Evolutionary conservation across 2,113 vertebrate species (phyloP).

Genomic region (Anguilla rostrata): DNA sequence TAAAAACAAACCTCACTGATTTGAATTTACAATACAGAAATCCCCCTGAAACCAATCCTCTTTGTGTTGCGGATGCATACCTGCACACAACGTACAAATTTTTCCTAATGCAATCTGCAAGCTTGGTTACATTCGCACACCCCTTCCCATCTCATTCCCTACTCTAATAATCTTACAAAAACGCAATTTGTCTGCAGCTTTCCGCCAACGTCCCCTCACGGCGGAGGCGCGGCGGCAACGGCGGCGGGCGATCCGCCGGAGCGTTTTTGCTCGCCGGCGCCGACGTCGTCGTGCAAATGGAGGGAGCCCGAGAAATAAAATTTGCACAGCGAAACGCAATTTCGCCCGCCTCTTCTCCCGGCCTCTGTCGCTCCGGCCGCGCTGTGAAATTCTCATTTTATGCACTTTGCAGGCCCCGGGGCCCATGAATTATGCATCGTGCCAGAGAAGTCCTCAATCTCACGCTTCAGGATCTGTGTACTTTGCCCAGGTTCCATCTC

Average conservation of each 20-base stretch:
- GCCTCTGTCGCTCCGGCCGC: constrained; percentile 87
- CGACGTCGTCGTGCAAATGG: constrained; percentile 83
- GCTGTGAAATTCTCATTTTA: constrained; percentile 99
- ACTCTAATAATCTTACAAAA: not conserved
- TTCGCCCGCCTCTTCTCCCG: constrained; percentile 81
- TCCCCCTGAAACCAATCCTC: constrained; percentile 14
- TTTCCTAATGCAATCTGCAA: constrained; percentile 9
- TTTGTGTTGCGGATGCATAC: not conserved
- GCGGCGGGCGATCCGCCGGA: not conserved
- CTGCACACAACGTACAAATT: constrained; percentile 5
- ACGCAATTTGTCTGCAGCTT: constrained; percentile 16
- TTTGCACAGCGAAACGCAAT: constrained; percentile 82
- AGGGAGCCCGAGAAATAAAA: constrained; percentile 78
- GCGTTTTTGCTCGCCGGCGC: constrained; percentile 30
- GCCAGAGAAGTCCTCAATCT: constrained; percentile 98
- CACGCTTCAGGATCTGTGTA: constrained; percentile 95
- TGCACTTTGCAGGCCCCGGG: constrained; percentile 94
- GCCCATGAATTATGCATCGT: constrained; percentile 99
- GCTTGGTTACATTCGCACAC: not conserved
- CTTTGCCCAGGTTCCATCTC: constrained; percentile 97
- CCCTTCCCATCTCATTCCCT: not conserved
- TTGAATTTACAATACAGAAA: not conserved
- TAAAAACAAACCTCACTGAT: constrained; percentile 5
- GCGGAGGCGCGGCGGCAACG: not conserved
- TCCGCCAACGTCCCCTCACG: not conserved